A percentile compares a stretch with the other conserved stretches of the same genome.
Evolutionary conservation across 2,888 invertebrate genomes (phyloP).

Genomic region (Boloria selene): DNA sequence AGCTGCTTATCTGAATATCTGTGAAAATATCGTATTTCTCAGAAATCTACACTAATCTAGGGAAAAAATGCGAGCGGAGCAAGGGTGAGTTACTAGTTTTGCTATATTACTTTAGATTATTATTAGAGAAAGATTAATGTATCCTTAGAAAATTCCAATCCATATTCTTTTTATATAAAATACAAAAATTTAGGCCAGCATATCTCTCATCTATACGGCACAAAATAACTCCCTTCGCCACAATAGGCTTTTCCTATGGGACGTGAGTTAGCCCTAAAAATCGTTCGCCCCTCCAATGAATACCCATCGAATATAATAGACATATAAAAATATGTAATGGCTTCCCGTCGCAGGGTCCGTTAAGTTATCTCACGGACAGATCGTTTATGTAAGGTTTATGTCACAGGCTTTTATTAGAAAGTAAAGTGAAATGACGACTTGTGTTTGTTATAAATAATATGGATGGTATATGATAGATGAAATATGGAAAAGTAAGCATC

Average conservation of each 20-base stretch:
- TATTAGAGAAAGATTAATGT: no score
- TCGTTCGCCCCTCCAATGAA: constrained; percentile 38
- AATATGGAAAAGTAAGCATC: not conserved
- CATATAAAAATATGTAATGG: constrained; percentile 64
- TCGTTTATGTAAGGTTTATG: constrained; percentile 68
- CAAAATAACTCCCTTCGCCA: constrained; percentile 34
- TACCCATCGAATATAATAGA: constrained; percentile 54
- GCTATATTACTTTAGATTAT: no score
- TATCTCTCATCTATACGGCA: constrained; percentile 29
- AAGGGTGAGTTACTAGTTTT: no score
- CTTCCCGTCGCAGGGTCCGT: constrained; percentile 52
- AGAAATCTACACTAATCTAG: no score
- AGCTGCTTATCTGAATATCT: no score
- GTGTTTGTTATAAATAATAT: constrained; percentile 13
- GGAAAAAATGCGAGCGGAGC: no score
- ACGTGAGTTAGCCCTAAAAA: constrained; percentile 40
- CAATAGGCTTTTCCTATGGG: constrained; percentile 42
- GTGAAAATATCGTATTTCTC: no score
- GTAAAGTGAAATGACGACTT: constrained; percentile 56
- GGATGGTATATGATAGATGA: constrained; percentile 4
- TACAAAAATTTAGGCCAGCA: constrained; percentile 14
- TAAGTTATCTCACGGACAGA: constrained; percentile 57
- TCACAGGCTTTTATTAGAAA: constrained; percentile 63
- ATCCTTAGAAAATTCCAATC: not conserved
- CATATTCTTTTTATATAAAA: constrained; percentile 4